Percentiles rank a stretch among this genome's conserved stretches.
Conservation (phyloP, 2,113 vertebrate genomes). For the Lampris megalopsis region DNA sequence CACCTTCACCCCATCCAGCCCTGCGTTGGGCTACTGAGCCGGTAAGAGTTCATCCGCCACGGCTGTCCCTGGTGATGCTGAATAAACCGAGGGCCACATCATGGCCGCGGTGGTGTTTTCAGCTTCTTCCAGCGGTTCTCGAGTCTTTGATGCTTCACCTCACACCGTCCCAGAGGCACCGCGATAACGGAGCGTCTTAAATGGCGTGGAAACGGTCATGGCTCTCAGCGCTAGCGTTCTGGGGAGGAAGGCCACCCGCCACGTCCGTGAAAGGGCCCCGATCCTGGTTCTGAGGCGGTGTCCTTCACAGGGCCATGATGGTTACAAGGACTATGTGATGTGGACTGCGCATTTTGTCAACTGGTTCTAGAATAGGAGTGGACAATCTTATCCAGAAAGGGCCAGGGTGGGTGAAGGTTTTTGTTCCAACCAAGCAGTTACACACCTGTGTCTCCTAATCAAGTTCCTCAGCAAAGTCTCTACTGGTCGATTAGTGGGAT, state of each 20-base stretch:
- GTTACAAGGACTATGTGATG: conserved; percentile 17
- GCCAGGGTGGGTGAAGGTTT: too few species aligned
- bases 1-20: neutral
- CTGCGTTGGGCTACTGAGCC: conserved; percentile 12
- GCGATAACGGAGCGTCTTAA: conserved; percentile 69
- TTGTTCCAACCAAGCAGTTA: too few species aligned
- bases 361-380: too few species aligned
- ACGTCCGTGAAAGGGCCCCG: conserved; percentile 68
- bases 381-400: too few species aligned
- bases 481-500: too few species aligned
- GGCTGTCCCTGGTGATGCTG: conserved; percentile 55
- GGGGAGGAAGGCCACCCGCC: conserved; percentile 54
- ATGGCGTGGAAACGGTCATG: conserved; percentile 67
- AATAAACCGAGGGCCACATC: conserved; percentile 62
- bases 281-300: conserved; percentile 67
- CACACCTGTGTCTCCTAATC: too few species aligned
- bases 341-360: too few species aligned
- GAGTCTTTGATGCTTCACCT: conserved; percentile 77
- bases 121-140: conserved; percentile 53
- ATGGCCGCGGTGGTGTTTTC: conserved; percentile 37
- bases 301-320: conserved; percentile 46
- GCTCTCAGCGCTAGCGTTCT: neutral
- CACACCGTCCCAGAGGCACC: conserved; percentile 55
- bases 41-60: conserved; percentile 49
- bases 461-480: too few species aligned